These are phyloP conservation scores for Artibeus lituratus DNA, from an alignment of 2,797 vertebrate species.

Conservation along the genomic window DNA sequence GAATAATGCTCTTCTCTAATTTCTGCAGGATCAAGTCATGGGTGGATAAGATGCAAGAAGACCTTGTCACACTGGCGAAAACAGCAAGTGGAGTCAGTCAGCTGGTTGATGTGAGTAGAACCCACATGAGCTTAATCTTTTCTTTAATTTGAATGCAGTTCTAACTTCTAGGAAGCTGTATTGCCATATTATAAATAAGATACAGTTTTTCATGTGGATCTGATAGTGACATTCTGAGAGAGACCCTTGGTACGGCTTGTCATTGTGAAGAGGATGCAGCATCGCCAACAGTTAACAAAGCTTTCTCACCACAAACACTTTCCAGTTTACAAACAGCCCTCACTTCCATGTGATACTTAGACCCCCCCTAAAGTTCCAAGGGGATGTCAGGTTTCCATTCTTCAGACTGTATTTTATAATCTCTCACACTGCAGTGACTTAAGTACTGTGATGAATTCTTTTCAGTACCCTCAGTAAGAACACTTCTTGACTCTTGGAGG, in stretches of 20 bases:
- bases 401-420: not conserved
- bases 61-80: constrained; percentile 92
- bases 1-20: constrained; percentile 55
- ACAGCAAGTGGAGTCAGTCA: constrained; percentile 91
- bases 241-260: too few species aligned
- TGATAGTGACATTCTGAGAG: not conserved
- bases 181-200: not conserved
- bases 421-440: not conserved
- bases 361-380: not conserved
- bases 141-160: not conserved
- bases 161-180: not conserved
- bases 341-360: not conserved
- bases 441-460: not conserved
- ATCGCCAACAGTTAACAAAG: not conserved
- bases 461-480: not conserved
- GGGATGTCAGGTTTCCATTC: not conserved
- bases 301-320: not conserved
- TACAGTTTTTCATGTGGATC: not conserved
- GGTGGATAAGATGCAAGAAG: constrained; percentile 98
- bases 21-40: constrained; percentile 93
- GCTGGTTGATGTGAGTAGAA: constrained; percentile 88
- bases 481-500: not conserved
- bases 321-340: not conserved
- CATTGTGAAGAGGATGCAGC: not conserved
- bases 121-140: not conserved